Base-by-base conservation (phyloP, 2,888 invertebrate genomes). In the Pachymerium ferrugineum region DNA sequence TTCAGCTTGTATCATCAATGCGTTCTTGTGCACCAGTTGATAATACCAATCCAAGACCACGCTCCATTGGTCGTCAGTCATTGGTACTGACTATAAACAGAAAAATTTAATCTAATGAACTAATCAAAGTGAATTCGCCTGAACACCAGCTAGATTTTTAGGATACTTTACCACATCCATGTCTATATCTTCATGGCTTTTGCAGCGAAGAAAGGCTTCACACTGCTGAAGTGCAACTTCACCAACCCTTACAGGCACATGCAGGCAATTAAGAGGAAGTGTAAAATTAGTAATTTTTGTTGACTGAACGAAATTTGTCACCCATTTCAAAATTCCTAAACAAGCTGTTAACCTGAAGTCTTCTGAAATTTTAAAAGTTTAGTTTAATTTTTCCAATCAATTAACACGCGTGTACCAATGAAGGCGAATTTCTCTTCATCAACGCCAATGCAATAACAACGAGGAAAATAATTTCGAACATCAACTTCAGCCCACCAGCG, bases 311-410 rank as follows among this genome's bases (percentile, higher is more conserved):
- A 29, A n/a, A 16, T 86, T 85, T 0, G 89, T 86, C 72, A 94
- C 84, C 87, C 91, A 91, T 82, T 93, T 91, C 47, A 97, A 84
- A 69, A 93, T 84, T 77, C 91, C 89, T 78, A 93, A 88, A 81
- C 95, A 95, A 0, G 94, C 92, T 0, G 95, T 95, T 77, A 93
- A 85, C 80, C 94, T 89, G 81, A 91, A 97, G 83, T 97, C 95
- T 76, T 94, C 93, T 75, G 92, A 85, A 80, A 94, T 94, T 75
- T 91, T 90, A 79, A 16, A 16, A 70, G 30, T 5, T 68, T 22
- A 54, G 8, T 10, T n/a, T 10, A 54, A 19, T 8, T 8, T 6
- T 8, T 54, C 16, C 14, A 22, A 8, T 10, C 54, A 19, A n/a
- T n/a, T n/a, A n/a, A n/a, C n/a, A n/a, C n/a, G n/a, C n/a, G 62